These are phyloP conservation scores for Drosophila parvula DNA, from an alignment of 1,140 invertebrate species.

Conservation along the genomic window DNA sequence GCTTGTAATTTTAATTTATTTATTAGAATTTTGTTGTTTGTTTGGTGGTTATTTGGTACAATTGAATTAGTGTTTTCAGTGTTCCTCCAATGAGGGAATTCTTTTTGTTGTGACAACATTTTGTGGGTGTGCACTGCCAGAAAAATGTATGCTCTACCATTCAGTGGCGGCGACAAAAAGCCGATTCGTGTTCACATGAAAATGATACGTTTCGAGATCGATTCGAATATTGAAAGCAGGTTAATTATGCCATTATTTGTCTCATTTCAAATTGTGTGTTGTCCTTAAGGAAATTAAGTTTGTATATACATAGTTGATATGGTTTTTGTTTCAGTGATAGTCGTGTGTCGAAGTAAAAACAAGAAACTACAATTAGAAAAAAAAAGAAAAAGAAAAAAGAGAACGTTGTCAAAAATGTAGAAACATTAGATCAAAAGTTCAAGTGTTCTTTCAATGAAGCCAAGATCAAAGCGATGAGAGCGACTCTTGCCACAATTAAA, in stretches of 20 bases:
- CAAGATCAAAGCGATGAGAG: constrained; percentile 22
- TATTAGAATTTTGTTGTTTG: constrained; percentile 2
- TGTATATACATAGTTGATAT: not conserved
- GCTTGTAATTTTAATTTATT: constrained; percentile 26
- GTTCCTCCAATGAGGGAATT: not conserved
- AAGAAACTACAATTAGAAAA: constrained; percentile 7
- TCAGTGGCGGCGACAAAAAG: constrained; percentile 8
- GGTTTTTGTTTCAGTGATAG: constrained; percentile 3
- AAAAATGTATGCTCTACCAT: constrained; percentile 37
- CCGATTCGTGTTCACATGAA: constrained; percentile 40
- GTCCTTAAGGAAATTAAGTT: not conserved
- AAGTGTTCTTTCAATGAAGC: constrained; percentile 38
- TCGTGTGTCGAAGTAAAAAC: constrained; percentile 3
- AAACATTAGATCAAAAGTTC: constrained; percentile 48
- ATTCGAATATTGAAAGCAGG: constrained; percentile 23
- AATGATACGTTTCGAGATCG: constrained; percentile 42
- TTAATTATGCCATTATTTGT: constrained; percentile 8
- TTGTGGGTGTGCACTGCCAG: constrained; percentile 31
- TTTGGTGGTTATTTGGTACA: not conserved
- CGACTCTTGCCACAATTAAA: constrained; percentile 25
- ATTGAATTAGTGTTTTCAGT: not conserved
- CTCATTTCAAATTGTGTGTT: constrained; percentile 1
- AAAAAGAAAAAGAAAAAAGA: constrained; percentile 8
- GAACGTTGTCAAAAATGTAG: not conserved
- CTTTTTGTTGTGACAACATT: not conserved